These are phyloP conservation scores for Baronia brevicornis DNA, from an alignment of 2,888 invertebrate species.

Conservation along the genomic window DNA sequence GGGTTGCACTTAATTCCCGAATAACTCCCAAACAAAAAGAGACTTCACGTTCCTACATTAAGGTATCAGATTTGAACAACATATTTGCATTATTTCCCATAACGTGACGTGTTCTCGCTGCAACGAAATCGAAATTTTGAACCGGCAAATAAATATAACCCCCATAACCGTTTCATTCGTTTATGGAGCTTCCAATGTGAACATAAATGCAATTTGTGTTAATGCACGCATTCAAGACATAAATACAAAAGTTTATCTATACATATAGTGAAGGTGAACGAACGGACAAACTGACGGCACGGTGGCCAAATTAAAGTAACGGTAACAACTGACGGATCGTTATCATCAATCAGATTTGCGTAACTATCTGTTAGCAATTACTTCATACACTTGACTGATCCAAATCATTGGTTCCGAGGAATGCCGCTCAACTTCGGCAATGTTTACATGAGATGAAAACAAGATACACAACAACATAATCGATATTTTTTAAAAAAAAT, in stretches of 20 bases:
- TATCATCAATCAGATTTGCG: conserved; percentile 73
- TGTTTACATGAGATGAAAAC: conserved; percentile 29
- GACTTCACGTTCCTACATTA: conserved; percentile 7
- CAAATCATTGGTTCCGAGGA: conserved; percentile 44
- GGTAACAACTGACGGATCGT: conserved; percentile 54
- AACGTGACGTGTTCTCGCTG: conserved; percentile 39
- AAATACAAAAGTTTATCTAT: conserved; percentile 33
- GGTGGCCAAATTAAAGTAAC: conserved; percentile 70
- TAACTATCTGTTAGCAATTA: conserved; percentile 70
- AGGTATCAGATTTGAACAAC: conserved; percentile 20
- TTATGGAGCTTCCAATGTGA: conserved; percentile 12
- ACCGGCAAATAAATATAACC: conserved; percentile 11
- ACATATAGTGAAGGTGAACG: conserved; percentile 44
- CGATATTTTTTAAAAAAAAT: no score
- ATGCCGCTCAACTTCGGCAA: conserved; percentile 39
- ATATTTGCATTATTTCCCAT: conserved; percentile 41
- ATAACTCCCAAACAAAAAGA: conserved; percentile 29
- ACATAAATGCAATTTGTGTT: no score
- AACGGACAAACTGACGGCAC: conserved; percentile 47
- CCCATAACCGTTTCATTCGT: conserved; percentile 7
- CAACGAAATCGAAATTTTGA: conserved; percentile 8
- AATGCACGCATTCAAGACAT: conserved; percentile 22
- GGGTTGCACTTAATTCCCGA: conserved; percentile 33
- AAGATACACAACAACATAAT: no score
- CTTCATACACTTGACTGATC: conserved; percentile 40